phyloP scores from a whole-genome alignment of 2,888 invertebrate genomes.

The Seira ritae region DNA sequence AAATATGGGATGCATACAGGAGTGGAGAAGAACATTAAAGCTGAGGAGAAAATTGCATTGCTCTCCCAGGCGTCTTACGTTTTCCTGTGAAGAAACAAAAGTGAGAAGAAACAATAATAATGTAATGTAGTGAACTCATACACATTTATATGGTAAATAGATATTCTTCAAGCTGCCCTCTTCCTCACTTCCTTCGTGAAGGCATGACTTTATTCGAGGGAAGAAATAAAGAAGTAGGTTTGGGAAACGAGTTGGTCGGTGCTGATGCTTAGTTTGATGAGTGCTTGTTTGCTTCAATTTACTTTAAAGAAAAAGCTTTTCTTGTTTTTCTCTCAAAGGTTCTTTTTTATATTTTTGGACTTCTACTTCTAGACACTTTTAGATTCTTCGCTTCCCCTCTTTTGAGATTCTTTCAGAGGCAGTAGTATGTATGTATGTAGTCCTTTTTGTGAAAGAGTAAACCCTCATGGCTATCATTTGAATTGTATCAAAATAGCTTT shows the following conservation, averaged over 20 bases:
- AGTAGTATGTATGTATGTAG: constrained; percentile 31
- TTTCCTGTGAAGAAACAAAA: constrained; percentile 24
- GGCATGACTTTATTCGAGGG: neutral
- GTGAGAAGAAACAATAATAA: constrained; percentile 15
- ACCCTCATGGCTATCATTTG: constrained; percentile 57
- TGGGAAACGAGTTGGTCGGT: neutral
- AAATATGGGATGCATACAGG: constrained; percentile 21
- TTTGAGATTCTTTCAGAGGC: constrained; percentile 9
- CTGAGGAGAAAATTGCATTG: constrained; percentile 26
- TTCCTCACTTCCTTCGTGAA: too few species aligned
- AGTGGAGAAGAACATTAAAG: constrained; percentile 14
- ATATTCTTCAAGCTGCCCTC: neutral
- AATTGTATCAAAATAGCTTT: constrained; percentile 64
- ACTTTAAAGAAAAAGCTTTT: constrained; percentile 26
- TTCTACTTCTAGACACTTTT: constrained; percentile 21
- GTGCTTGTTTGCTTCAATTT: constrained; percentile 60
- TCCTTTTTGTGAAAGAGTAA: constrained; percentile 33
- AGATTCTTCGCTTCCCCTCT: neutral
- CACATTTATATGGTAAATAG: constrained; percentile 8
- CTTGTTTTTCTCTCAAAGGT: constrained; percentile 32
- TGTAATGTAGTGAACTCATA: neutral
- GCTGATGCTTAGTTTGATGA: constrained; percentile 51
- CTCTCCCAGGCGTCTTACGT: constrained; percentile 14
- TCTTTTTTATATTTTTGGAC: neutral
- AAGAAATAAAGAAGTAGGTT: neutral